Evolutionary conservation across 2,888 invertebrate genomes (phyloP).

Genomic region (Corythucha ciliata): DNA sequence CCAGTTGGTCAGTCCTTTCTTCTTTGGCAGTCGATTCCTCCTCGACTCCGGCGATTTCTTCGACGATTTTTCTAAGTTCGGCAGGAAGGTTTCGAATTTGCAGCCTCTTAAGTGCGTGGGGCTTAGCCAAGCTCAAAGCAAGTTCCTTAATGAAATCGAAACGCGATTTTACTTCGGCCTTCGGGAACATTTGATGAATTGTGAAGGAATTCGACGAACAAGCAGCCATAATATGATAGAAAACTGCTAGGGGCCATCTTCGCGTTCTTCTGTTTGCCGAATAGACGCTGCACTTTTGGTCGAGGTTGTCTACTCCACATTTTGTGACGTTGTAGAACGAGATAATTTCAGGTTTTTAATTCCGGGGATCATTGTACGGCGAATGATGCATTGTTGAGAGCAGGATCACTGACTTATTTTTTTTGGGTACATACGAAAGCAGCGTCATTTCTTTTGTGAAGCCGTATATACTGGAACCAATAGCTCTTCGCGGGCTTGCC

Average conservation of each 20-base stretch:
- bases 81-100: too few species aligned
- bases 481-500: conserved; percentile 7
- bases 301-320: conserved; percentile 7
- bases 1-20: too few species aligned
- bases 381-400: conserved; percentile 26
- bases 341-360: conserved; percentile 4
- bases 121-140: too few species aligned
- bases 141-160: too few species aligned
- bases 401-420: conserved; percentile 25
- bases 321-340: conserved; percentile 4
- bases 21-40: too few species aligned
- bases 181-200: too few species aligned
- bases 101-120: too few species aligned
- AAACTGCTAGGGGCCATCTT: conserved; percentile 28
- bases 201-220: too few species aligned
- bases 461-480: conserved; percentile 21
- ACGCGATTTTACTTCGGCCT: too few species aligned
- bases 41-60: too few species aligned
- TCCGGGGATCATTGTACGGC: conserved; percentile 3
- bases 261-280: conserved; percentile 23
- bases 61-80: too few species aligned
- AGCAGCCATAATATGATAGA: conserved; percentile 24
- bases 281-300: conserved; percentile 17
- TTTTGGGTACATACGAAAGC: conserved; percentile 25
- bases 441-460: conserved; percentile 26